Evolutionary conservation across 2,113 vertebrate genomes (phyloP).

Genomic region (Percina caprodes): DNA sequence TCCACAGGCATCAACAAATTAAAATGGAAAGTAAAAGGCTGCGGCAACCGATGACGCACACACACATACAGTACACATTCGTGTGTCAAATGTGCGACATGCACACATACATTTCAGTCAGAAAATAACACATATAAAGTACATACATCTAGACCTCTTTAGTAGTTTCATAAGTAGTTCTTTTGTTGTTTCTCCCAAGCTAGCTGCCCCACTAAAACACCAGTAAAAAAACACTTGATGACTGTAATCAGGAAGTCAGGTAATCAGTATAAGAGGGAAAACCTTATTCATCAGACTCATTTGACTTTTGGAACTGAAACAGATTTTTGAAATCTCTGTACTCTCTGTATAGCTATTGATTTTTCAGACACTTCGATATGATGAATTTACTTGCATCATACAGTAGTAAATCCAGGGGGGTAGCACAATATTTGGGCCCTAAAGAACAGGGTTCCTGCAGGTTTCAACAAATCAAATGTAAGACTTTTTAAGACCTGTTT

Average conservation of each 20-base stretch:
- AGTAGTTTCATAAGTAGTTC: not conserved
- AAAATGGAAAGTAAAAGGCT: conserved; percentile 16
- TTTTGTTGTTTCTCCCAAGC: not conserved
- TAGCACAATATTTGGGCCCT: too few relatives aligned
- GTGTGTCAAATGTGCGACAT: conserved; percentile 4
- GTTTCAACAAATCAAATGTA: too few relatives aligned
- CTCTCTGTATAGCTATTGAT: not conserved
- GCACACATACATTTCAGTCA: not conserved
- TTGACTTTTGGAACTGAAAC: not conserved
- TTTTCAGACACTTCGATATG: not conserved
- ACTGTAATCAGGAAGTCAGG: not conserved
- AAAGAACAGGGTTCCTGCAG: too few relatives aligned
- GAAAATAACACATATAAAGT: not conserved
- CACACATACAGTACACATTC: not conserved
- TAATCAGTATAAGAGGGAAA: too few relatives aligned
- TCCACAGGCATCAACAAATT: conserved; percentile 39
- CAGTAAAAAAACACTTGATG: not conserved
- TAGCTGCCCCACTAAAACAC: not conserved
- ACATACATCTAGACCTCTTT: not conserved
- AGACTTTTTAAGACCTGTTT: too few relatives aligned
- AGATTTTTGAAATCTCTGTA: not conserved
- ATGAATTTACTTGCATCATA: not conserved
- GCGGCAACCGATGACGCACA: not conserved
- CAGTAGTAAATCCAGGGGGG: too few relatives aligned
- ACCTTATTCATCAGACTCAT: not conserved